These are phyloP conservation scores for Cheilinus undulatus DNA, from an alignment of 2,113 vertebrate genomes.

Conservation along the genomic window DNA sequence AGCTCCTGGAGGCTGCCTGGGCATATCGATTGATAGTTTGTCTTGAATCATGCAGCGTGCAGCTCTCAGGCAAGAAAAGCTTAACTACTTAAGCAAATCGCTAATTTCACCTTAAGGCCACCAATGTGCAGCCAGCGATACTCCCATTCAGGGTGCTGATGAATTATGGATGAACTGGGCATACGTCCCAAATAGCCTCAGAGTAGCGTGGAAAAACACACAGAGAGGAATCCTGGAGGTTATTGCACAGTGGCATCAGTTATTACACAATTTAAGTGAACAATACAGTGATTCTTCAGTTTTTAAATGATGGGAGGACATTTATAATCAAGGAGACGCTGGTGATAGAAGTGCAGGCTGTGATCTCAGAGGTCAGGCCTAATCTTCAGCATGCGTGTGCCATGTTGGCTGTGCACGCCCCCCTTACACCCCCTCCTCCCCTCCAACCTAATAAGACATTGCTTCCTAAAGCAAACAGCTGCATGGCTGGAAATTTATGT, in stretches of 20 bases:
- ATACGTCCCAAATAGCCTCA: conserved; percentile 93
- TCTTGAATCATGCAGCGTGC: conserved; percentile 99
- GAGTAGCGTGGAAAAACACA: conserved; percentile 86
- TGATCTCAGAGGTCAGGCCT: too few species aligned
- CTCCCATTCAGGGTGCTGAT: conserved; percentile 96
- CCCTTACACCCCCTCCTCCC: not conserved
- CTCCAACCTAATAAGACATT: conserved; percentile 89
- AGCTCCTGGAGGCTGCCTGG: conserved; percentile 97
- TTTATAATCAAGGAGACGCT: too few species aligned
- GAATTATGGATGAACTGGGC: conserved; percentile 99
- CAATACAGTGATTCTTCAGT: not conserved
- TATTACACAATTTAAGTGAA: conserved; percentile 80
- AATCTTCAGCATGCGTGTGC: conserved; percentile 49
- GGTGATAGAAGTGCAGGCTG: too few species aligned
- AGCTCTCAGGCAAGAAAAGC: conserved; percentile 95
- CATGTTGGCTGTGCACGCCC: conserved; percentile 48
- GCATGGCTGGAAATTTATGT: conserved; percentile 98
- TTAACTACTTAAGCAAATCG: conserved; percentile 99
- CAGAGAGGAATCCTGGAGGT: conserved; percentile 70
- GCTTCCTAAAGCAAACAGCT: conserved; percentile 98
- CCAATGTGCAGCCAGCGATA: conserved; percentile 99
- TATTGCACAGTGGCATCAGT: conserved; percentile 86
- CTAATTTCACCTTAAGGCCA: conserved; percentile 99
- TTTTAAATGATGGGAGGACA: too few species aligned
- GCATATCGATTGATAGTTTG: conserved; percentile 99